Base-by-base conservation (phyloP, 1,140 invertebrate species). In the Helicoverpa zea region DNA sequence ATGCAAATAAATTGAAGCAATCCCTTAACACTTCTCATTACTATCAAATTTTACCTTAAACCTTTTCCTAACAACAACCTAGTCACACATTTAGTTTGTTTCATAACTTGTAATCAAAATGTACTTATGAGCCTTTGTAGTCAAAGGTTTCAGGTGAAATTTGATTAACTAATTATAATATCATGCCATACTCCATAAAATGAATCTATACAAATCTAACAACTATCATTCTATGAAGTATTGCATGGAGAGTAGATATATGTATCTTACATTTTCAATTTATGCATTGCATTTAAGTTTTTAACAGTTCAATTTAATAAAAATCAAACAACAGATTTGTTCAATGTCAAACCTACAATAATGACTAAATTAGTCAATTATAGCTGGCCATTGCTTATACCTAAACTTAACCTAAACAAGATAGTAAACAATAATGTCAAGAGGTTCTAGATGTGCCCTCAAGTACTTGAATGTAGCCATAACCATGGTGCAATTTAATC, bases 201-300 rank as follows among this genome's bases (percentile, higher is more conserved):
- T 56, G 47, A 23, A 84, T 80, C 68, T 84, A 83, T 81, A 64
- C 76, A 81, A 86, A 83, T 58, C 81, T 78, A 82, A 83, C 68
- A 78, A 84, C 61, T 86, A 74, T 75, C 81, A 78, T 87, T 86
- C 74, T 87, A 89, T 88, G 83, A 84, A 91, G 91, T 91, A 91
- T 72, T 87, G 78, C 84, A 91, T 83, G 64, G 35, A 74, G 76
- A 86, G 89, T 89, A 92, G 93, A 94, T 94, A 94, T 87, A 93
- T 93, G 88, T 94, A 94, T 93, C 92, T 94, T 94, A 94, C 93
- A 83, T 87, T 92, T 93, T 90, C 88, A 90, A 89, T 89, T 80
- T 88, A 94, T 94, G 92, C 93, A 94, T 94, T 94, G 93, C 93
- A 94, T 94, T 94, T 90, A 90, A 90, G 82, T 87, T 90, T 92